Percentiles rank a stretch among this genome's conserved stretches.
phyloP scores from a whole-genome alignment of 2,888 invertebrate genomes.

The Latrodectus hesperus region DNA sequence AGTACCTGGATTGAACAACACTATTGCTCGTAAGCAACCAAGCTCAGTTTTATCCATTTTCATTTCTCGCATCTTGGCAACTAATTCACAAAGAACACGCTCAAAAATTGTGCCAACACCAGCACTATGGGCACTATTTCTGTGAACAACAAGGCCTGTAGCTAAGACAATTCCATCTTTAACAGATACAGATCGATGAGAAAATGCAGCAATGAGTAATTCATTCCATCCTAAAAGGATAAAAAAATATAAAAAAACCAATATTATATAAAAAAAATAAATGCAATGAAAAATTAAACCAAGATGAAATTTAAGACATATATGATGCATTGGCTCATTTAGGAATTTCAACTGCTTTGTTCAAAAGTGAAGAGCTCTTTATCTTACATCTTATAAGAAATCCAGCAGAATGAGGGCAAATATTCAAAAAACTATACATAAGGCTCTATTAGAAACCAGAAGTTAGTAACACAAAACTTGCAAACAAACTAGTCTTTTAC shows the following conservation, averaged over 20 bases:
- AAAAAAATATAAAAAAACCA: neutral
- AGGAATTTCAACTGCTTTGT: no score
- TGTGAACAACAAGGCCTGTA: conserved; percentile 87
- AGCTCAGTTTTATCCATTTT: conserved; percentile 94
- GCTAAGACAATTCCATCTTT: conserved; percentile 84
- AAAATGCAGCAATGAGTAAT: conserved; percentile 89
- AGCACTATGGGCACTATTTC: conserved; percentile 85
- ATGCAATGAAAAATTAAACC: no score
- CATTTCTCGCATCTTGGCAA: conserved; percentile 96
- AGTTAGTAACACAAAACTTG: no score
- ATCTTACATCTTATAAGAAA: no score
- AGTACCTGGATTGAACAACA: conserved; percentile 94
- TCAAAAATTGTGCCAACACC: conserved; percentile 95
- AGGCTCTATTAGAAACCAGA: no score
- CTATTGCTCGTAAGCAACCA: conserved; percentile 93
- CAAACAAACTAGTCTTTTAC: no score
- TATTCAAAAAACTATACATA: no score
- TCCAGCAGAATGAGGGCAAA: no score
- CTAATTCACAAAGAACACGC: conserved; percentile 92
- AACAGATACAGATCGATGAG: conserved; percentile 92
- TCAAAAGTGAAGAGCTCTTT: no score
- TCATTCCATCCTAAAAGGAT: conserved; percentile 87
- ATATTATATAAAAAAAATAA: neutral
- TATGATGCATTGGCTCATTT: no score
- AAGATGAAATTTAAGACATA: no score